These are phyloP conservation scores for Oasisia sp. DNA, from an alignment of 2,888 invertebrate genomes.

Conservation along the genomic window DNA sequence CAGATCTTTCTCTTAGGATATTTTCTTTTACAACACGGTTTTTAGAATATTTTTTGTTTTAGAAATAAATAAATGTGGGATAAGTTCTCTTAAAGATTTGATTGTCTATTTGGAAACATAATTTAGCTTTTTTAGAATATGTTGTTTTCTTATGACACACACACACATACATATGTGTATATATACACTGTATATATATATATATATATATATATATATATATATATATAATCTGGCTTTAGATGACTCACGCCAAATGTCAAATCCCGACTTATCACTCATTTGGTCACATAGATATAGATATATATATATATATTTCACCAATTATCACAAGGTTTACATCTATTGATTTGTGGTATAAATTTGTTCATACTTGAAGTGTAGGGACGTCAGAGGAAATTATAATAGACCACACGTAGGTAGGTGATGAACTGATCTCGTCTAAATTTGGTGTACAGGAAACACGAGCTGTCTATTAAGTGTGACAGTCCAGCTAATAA, in stretches of 20 bases:
- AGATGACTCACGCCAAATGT: too few relatives aligned
- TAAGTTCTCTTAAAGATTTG: not conserved
- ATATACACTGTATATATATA: too few relatives aligned
- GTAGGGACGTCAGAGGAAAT: not conserved
- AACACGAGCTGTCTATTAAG: too few relatives aligned
- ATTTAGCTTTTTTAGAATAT: not conserved
- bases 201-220: too few relatives aligned
- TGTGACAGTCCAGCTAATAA: too few relatives aligned
- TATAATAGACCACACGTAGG: not conserved
- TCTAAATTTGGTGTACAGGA: not conserved
- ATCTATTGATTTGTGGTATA: slow-evolving; percentile 8
- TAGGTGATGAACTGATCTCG: not conserved
- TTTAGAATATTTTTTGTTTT: not conserved
- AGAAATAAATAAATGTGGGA: not conserved
- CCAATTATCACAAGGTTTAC: not conserved
- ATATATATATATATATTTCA: too few relatives aligned
- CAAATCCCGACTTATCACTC: too few relatives aligned
- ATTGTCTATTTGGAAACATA: not conserved
- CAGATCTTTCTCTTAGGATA: not conserved
- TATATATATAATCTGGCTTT: too few relatives aligned
- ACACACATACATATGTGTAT: too few relatives aligned
- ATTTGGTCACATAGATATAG: too few relatives aligned
- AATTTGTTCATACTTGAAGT: not conserved
- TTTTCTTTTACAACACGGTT: not conserved
- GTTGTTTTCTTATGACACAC: not conserved